Percentiles rank a stretch among this genome's conserved stretches.
These are phyloP conservation scores for Seira ritae DNA, from an alignment of 2,888 invertebrate genomes.

Conservation along the genomic window DNA sequence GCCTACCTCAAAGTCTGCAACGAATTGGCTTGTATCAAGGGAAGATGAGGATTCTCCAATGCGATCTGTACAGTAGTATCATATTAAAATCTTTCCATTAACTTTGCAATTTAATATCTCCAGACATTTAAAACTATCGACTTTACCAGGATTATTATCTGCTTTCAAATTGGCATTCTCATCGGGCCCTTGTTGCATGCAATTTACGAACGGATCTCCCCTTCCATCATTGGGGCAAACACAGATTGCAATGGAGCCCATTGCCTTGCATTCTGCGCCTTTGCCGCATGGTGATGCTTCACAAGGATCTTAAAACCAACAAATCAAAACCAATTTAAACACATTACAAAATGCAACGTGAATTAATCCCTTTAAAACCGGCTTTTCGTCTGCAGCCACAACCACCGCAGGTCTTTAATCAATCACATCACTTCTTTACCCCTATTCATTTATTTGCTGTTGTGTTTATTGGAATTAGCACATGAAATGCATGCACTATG, in stretches of 20 bases:
- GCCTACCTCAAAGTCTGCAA: constrained; percentile 21
- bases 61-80: too few relatives aligned
- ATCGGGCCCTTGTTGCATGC: constrained; percentile 37
- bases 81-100: too few relatives aligned
- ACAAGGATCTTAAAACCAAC: constrained; percentile 71
- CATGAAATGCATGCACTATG: not conserved
- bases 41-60: too few relatives aligned
- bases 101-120: too few relatives aligned
- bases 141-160: too few relatives aligned
- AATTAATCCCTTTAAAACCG: constrained; percentile 18
- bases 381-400: not conserved
- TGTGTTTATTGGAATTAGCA: not conserved
- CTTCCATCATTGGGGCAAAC: constrained; percentile 62
- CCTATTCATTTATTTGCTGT: not conserved
- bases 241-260: constrained; percentile 65
- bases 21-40: constrained; percentile 2
- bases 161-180: too few relatives aligned
- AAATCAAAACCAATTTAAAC: not conserved
- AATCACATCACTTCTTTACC: too few relatives aligned
- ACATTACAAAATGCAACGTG: constrained; percentile 9
- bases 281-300: constrained; percentile 64
- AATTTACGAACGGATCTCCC: constrained; percentile 70
- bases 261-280: constrained; percentile 67
- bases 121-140: too few relatives aligned
- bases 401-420: too few relatives aligned